These are phyloP conservation scores for Esox lucius DNA, from an alignment of 2,797 vertebrate genomes.

Conservation along the genomic window DNA sequence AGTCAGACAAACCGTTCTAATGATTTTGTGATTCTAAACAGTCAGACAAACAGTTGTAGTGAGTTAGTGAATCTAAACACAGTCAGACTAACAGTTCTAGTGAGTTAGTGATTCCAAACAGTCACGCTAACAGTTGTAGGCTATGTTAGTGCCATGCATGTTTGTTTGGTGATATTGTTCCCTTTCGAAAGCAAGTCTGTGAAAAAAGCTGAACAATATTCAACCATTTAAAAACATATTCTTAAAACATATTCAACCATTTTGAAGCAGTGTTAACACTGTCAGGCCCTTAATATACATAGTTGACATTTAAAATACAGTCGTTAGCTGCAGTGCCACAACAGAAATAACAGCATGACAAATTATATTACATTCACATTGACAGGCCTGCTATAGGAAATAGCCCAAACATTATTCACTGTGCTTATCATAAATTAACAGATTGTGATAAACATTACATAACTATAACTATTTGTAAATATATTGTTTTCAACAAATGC, in stretches of 20 bases:
- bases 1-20: too few relatives aligned
- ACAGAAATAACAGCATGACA: conserved; percentile 11
- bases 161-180: neutral
- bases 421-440: neutral
- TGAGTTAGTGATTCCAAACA: too few relatives aligned
- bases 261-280: neutral
- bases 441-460: neutral
- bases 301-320: neutral
- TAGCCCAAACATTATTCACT: neutral
- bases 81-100: too few relatives aligned
- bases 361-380: conserved; percentile 5
- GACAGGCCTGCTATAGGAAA: neutral
- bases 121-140: neutral
- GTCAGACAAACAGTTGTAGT: too few relatives aligned
- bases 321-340: too few relatives aligned
- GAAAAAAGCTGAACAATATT: neutral
- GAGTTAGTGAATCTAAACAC: too few relatives aligned
- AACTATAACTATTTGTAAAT: neutral
- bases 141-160: neutral
- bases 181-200: neutral
- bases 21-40: too few relatives aligned
- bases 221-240: neutral
- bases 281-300: neutral
- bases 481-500: neutral
- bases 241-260: too few relatives aligned